phyloP scores from a whole-genome alignment of 2,888 invertebrate genomes.

The Caenorhabditis auriculariae region DNA sequence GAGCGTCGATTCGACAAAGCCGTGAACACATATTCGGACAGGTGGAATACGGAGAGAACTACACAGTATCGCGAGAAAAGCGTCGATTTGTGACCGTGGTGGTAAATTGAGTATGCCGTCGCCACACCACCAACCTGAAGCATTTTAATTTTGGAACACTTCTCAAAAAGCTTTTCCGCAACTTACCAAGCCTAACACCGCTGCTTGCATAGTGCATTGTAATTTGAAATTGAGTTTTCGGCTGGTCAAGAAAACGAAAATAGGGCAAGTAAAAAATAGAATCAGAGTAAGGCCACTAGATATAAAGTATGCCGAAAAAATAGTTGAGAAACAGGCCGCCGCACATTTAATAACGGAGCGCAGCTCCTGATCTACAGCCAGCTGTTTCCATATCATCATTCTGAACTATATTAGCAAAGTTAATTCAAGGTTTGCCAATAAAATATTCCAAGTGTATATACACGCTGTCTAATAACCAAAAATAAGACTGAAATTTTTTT shows the following conservation, averaged over 20 bases:
- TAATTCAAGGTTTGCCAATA: no score
- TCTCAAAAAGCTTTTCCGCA: background rate
- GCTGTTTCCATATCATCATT: slow-evolving; percentile 2
- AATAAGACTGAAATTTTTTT: no score
- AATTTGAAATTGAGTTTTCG: background rate
- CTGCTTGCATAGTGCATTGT: slow-evolving; percentile 14
- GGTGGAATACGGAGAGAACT: slow-evolving; percentile 50
- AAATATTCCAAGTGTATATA: no score
- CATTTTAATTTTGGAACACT: background rate
- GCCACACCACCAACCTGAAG: slow-evolving; percentile 28
- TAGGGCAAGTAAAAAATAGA: background rate
- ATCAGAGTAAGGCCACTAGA: background rate
- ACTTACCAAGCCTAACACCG: slow-evolving; percentile 35
- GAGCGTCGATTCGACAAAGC: slow-evolving; percentile 44
- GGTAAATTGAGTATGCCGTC: slow-evolving; percentile 14
- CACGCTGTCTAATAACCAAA: no score
- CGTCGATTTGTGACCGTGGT: slow-evolving; percentile 4
- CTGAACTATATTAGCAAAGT: no score
- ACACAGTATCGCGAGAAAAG: slow-evolving; percentile 38
- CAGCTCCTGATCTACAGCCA: slow-evolving; percentile 2
- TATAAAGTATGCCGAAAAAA: background rate
- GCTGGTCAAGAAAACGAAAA: slow-evolving; percentile 1
- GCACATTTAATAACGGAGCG: background rate
- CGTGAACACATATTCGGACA: slow-evolving; percentile 54
- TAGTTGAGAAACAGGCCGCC: background rate